Conservation (phyloP, 2,888 invertebrate species). For the Proisotoma minuta region DNA sequence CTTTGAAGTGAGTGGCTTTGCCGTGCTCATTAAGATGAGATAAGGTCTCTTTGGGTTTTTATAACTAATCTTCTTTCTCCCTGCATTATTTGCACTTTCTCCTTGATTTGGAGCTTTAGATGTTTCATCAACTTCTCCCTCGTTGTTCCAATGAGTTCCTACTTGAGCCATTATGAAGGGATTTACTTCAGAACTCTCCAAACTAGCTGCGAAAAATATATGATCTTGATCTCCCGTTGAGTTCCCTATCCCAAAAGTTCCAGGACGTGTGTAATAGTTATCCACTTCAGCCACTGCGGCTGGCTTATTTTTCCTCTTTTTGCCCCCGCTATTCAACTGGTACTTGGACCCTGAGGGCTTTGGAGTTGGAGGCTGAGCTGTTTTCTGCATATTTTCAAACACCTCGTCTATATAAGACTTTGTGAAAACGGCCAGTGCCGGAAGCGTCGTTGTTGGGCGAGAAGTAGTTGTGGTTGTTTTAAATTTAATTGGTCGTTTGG, state of each 20-base stretch:
- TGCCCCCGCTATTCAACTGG: too few species aligned
- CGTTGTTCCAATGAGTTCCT: neutral
- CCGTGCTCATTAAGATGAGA: slow-evolving; percentile 4
- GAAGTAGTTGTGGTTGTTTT: neutral
- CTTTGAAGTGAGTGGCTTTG: neutral
- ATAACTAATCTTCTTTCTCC: neutral
- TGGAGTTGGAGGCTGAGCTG: neutral
- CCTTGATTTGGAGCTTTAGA: neutral
- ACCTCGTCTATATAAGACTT: neutral
- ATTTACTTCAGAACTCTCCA: slow-evolving; percentile 1
- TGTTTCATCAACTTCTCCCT: neutral
- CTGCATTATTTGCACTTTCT: too few species aligned
- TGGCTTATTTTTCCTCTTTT: too few species aligned
- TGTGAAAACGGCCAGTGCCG: neutral
- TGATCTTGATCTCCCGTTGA: too few species aligned
- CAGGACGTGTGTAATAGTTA: too few species aligned
- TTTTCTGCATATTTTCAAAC: neutral
- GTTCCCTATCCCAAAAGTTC: too few species aligned
- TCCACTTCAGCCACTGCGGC: too few species aligned
- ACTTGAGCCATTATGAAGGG: neutral
- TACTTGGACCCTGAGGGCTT: too few species aligned
- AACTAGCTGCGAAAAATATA: neutral
- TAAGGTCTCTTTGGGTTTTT: slow-evolving; percentile 9
- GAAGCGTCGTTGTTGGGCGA: neutral
- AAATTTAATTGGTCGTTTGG: neutral